Evolutionary conservation across 2,113 vertebrate genomes (phyloP).

Genomic region (Proterorhinus semilunaris): DNA sequence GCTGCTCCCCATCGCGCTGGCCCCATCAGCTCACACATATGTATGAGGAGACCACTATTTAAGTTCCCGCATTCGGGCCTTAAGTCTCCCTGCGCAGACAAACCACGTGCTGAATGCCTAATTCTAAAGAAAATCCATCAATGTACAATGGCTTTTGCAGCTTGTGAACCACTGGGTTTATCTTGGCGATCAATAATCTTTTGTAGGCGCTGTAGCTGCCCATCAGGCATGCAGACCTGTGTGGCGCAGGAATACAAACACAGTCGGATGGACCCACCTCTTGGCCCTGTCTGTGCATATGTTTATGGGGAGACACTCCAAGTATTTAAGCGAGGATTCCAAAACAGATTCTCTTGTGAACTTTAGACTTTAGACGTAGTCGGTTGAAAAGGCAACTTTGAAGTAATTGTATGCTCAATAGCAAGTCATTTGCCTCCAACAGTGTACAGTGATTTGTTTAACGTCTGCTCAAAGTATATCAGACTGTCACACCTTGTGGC

Average conservation of each 20-base stretch:
- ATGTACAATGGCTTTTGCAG: slow-evolving; percentile 49
- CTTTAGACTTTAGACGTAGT: not conserved
- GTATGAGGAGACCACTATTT: slow-evolving; percentile 47
- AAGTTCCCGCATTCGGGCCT: slow-evolving; percentile 43
- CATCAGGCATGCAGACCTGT: slow-evolving; percentile 41
- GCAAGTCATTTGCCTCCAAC: too few relatives aligned
- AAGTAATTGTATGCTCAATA: too few relatives aligned
- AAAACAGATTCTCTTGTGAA: not conserved
- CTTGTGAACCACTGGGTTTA: slow-evolving; percentile 49
- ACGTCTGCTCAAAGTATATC: too few relatives aligned
- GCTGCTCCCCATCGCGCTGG: slow-evolving; percentile 40
- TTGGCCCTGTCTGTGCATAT: slow-evolving; percentile 31
- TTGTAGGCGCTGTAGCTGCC: slow-evolving; percentile 36
- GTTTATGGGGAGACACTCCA: slow-evolving; percentile 17
- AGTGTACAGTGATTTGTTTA: too few relatives aligned
- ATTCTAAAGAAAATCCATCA: slow-evolving; percentile 63
- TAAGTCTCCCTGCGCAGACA: slow-evolving; percentile 40
- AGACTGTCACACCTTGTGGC: too few relatives aligned
- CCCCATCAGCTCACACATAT: slow-evolving; percentile 30
- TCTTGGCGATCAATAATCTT: slow-evolving; percentile 55
- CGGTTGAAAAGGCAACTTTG: too few relatives aligned
- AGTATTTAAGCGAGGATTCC: not conserved
- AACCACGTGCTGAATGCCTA: slow-evolving; percentile 53
- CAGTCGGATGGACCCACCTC: slow-evolving; percentile 28
- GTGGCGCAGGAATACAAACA: slow-evolving; percentile 48